Evolutionary conservation across 1,140 invertebrate species (phyloP), one percentile per base, ranked within the genome.

Genomic region (Drosophila simulans): DNA sequence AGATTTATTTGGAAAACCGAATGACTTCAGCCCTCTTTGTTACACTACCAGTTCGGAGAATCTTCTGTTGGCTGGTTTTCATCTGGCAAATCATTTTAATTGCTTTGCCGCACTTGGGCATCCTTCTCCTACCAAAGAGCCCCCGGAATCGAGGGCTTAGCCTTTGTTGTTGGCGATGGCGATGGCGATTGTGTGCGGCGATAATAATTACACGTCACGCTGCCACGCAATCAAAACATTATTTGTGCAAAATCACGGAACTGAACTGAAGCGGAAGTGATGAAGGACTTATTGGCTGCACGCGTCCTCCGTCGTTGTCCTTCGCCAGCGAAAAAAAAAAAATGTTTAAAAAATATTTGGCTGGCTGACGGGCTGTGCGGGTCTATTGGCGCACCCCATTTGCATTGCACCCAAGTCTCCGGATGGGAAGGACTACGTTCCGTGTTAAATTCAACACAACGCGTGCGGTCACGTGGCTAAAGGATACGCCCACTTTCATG

Each of bases 271-370:
- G 86, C 86, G 90, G 90, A 91, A 91, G 90, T 91, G 90, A 91
- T 91, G 88, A 91, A 91, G 90, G 82, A 90, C 84, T 91, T 90
- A 91, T 91, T 91, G 90, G 84, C 90, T 85, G 88, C 90, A 91
- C 90, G 90, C 90, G 90, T 88, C 63, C 65, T 64, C 40, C 54
- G 57, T 34, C 72, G 56, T 56, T 54, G 39, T 37, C 39, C 48
- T 39, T 25, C 37, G 34, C 22, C 34, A 43, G 48, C 42, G 31
- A 35, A 72, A 75, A 88, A 89, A 88, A 89, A 83, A 75, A 88
- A 89, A 22, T 80, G 80, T 84, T 89, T 84, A 80, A 89, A 80
- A 82, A 86, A 83, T 66, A 52, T 72, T 66, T 48, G 53, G 54
- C 27, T 27, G 54, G 27, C 31, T 17, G 35, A 37, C 35, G 12